phyloP scores from a whole-genome alignment of 2,113 vertebrate species.

The Nibea coibor region DNA sequence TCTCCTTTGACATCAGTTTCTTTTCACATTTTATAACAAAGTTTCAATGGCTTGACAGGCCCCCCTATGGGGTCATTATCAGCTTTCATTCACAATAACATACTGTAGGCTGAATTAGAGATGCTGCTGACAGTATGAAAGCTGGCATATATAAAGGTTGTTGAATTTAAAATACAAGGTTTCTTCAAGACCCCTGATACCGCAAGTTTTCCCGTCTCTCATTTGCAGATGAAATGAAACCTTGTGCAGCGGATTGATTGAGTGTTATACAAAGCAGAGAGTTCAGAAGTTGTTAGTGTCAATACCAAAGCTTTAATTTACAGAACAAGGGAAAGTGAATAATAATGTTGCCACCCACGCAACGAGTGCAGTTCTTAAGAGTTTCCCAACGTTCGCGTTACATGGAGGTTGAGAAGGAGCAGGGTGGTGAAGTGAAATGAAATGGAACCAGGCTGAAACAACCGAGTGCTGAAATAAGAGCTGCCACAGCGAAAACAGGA shows the following conservation, averaged over 20 bases:
- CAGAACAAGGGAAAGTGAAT: constrained; percentile 70
- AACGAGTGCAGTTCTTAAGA: constrained; percentile 32
- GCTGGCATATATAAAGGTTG: constrained; percentile 52
- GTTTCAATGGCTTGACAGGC: constrained; percentile 50
- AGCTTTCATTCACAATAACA: constrained; percentile 65
- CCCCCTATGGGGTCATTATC: constrained; percentile 61
- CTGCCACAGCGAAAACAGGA: constrained; percentile 47
- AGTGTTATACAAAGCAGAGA: constrained; percentile 59
- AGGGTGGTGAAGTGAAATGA: constrained; percentile 58
- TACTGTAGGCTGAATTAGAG: constrained; percentile 44
- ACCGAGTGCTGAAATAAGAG: constrained; percentile 35
- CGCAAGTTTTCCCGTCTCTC: constrained; percentile 53
- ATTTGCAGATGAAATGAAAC: constrained; percentile 59
- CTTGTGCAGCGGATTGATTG: constrained; percentile 45
- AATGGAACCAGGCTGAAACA: constrained; percentile 59
- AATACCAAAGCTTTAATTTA: constrained; percentile 73
- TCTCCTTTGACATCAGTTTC: constrained; percentile 44
- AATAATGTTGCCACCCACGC: constrained; percentile 65
- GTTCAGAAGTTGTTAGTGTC: constrained; percentile 67
- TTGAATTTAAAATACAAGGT: constrained; percentile 61
- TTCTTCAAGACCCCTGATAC: constrained; percentile 35
- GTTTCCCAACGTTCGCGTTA: constrained; percentile 51
- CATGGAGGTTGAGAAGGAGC: constrained; percentile 58
- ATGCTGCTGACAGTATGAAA: constrained; percentile 65
- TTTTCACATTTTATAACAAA: constrained; percentile 34